These are phyloP conservation scores for Heteronetta atricapilla DNA, from an alignment of 2,113 vertebrate genomes.

Conservation along the genomic window DNA sequence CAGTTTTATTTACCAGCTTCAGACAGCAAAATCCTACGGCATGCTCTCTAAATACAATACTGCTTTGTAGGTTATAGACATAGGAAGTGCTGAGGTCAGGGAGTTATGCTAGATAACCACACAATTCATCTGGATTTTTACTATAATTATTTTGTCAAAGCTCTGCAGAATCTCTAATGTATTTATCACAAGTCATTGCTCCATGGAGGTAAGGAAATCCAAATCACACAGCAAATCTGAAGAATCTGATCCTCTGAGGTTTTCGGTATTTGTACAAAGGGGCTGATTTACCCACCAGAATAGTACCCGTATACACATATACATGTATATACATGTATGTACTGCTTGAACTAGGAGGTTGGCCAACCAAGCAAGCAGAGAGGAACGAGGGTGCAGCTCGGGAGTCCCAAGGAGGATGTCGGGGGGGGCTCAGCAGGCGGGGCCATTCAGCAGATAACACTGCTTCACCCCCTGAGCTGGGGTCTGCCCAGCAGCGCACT, in stretches of 20 bases:
- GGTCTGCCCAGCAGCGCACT: not conserved
- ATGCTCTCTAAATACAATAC: not conserved
- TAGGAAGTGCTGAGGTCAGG: not conserved
- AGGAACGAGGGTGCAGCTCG: not conserved
- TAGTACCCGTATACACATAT: rapidly evolving
- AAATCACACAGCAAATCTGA: not conserved
- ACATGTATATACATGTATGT: not conserved
- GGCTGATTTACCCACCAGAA: not conserved
- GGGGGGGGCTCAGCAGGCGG: not conserved
- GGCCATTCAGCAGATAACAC: rapidly evolving
- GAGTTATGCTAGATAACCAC: not conserved
- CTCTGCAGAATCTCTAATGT: not conserved
- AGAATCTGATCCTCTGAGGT: not conserved
- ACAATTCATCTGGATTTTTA: not conserved
- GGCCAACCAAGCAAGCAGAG: not conserved
- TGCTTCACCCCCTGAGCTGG: not conserved
- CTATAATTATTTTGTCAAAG: not conserved
- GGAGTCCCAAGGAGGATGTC: not conserved
- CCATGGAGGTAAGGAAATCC: not conserved
- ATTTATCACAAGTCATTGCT: not conserved
- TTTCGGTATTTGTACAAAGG: not conserved
- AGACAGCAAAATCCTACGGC: not conserved
- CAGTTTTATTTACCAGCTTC: not conserved
- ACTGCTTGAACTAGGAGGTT: not conserved
- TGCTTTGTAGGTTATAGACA: rapidly evolving